Conservation (phyloP, 2,113 vertebrate species). For the Sitta europaea region DNA sequence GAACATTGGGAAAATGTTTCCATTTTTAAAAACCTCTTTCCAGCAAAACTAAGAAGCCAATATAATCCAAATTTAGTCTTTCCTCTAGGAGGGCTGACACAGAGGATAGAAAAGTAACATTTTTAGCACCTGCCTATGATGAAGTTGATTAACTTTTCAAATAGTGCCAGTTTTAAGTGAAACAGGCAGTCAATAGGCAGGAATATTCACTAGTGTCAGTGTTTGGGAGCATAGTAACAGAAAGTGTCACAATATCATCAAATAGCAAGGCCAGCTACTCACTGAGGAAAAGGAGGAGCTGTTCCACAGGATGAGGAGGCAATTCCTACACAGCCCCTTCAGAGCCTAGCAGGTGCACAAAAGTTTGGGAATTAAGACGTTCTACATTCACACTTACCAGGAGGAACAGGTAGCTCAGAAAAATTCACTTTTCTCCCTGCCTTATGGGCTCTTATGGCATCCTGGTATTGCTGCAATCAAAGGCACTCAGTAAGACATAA, state of each 20-base stretch:
- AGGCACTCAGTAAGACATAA: background rate
- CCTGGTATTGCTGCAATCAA: constrained; percentile 90
- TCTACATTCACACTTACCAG: constrained; percentile 74
- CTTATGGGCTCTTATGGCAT: constrained; percentile 87
- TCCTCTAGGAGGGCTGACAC: background rate
- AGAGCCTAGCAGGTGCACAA: background rate
- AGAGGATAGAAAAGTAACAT: background rate
- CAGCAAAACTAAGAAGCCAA: background rate
- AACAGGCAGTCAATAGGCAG: background rate
- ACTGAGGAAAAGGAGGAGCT: background rate
- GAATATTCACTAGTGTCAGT: background rate
- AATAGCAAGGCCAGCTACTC: background rate
- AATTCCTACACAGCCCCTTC: background rate
- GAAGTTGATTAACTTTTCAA: background rate
- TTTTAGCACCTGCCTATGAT: background rate
- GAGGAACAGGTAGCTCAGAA: constrained; percentile 89
- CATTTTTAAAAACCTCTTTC: background rate
- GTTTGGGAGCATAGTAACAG: background rate
- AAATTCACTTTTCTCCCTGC: constrained; percentile 86
- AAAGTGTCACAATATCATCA: background rate
- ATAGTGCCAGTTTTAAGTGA: background rate
- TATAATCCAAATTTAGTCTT: background rate
- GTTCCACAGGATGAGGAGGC: background rate
- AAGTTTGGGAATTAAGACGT: background rate
- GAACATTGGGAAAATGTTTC: background rate